Base-by-base conservation (phyloP, 2,113 vertebrate species). In the Chaetops frenatus region DNA sequence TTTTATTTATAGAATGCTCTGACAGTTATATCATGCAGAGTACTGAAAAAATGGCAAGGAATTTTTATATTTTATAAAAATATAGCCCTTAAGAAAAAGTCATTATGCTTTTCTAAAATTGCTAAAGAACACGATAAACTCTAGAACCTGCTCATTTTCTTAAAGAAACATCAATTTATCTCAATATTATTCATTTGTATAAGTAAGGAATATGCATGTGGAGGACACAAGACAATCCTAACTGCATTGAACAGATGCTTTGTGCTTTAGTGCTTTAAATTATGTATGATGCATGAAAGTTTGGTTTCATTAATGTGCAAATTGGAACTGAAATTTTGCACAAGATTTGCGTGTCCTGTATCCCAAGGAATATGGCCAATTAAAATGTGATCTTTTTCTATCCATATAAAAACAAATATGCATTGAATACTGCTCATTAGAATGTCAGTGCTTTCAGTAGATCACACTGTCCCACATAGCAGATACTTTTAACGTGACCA, bases 1-100 rank as follows among this genome's bases (percentile, higher is more conserved):
- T 93, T 97, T 98, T 97, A 96, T 96, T 97, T 96, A 96, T 94
- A 87, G 92, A 96, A 93, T 64, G 73, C 33, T 67, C 35, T 90
- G 69, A 48, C 71, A 96, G 74, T 72, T 96, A 65, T 65, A 89
- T 72, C 60, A 87, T 88, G 21, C 62, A 57, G 67, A 94, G 51
- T 22, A 94, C 42, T 88, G 57, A 95, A 94, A 90, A 92, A 93
- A 60, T 71, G 14, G 28, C 12, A 56, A 67, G 36, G n/a, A 94
- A 48, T 35, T 86, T 87, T 92, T 90, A 15, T 71, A 77, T 86
- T 71, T 95, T 92, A 53, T 66, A 67, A 61, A 96, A 96, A 78
- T 45, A 5, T 54, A 86, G 67, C 66, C 18, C 48, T 83, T 81
- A 87, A 92, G 62, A 90, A 23, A 94, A 95, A 95, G 15, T 69